phyloP scores from a whole-genome alignment of 2,113 vertebrate species.

The Rhea americana region DNA sequence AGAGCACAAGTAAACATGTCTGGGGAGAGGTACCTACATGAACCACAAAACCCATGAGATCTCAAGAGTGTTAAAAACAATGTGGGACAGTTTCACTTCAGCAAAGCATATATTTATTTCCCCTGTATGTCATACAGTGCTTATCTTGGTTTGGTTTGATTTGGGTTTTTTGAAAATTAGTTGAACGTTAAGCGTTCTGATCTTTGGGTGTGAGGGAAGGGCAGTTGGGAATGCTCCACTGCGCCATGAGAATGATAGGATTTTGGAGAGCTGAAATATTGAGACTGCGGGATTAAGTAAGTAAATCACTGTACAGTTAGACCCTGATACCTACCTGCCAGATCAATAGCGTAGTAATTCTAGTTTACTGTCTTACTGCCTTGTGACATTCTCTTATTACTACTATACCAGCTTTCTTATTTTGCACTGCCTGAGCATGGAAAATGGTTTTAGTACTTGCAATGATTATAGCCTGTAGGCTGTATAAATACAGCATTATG shows the following conservation, averaged over 20 bases:
- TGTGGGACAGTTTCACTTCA: conserved; percentile 9
- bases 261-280: background rate
- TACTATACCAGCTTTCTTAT: conserved; percentile 1
- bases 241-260: background rate
- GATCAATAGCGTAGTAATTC: background rate
- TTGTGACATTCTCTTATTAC: conserved; percentile 26
- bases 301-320: background rate
- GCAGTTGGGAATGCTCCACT: background rate
- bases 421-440: background rate
- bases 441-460: background rate
- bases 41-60: conserved; percentile 48
- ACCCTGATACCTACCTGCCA: background rate
- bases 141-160: background rate
- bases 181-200: background rate
- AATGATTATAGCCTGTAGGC: background rate
- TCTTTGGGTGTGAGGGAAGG: background rate
- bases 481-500: background rate
- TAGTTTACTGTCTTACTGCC: background rate
- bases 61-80: conserved; percentile 17
- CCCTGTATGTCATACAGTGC: background rate
- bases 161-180: background rate
- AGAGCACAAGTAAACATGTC: conserved; percentile 27
- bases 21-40: background rate
- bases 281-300: background rate
- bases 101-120: background rate